Percentiles rank a stretch among this genome's conserved stretches.
These are phyloP conservation scores for Ifrita kowaldi DNA, from an alignment of 2,113 vertebrate species.

Conservation along the genomic window DNA sequence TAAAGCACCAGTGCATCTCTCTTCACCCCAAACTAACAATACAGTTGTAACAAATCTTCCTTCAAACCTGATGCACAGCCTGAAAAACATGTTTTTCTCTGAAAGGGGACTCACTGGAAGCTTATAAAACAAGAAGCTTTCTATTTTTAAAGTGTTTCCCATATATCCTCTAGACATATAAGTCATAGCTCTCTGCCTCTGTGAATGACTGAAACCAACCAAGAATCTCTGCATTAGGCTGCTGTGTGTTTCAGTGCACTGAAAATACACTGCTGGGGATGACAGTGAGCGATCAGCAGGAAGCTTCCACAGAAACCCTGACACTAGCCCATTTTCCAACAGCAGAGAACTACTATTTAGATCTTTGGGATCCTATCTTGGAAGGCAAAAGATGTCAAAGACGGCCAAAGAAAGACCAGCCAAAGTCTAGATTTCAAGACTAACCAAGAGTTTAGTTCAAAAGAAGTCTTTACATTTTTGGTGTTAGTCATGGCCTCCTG, in stretches of 20 bases:
- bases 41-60: neutral
- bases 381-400: neutral
- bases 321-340: neutral
- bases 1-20: neutral
- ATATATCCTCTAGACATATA: neutral
- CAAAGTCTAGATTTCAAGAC: neutral
- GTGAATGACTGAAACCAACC: fast-evolving
- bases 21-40: neutral
- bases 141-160: neutral
- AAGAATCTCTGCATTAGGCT: neutral
- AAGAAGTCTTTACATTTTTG: neutral
- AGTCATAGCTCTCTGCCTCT: neutral
- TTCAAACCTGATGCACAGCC: neutral
- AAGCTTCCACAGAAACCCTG: neutral
- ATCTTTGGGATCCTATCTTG: neutral
- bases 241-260: neutral
- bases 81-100: neutral
- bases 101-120: neutral
- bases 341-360: neutral
- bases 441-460: neutral
- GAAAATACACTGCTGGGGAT: neutral
- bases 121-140: neutral
- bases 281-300: neutral
- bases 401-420: neutral
- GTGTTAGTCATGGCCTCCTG: neutral